These are phyloP conservation scores for Capitella teleta DNA, from an alignment of 1,140 invertebrate species.

Conservation along the genomic window DNA sequence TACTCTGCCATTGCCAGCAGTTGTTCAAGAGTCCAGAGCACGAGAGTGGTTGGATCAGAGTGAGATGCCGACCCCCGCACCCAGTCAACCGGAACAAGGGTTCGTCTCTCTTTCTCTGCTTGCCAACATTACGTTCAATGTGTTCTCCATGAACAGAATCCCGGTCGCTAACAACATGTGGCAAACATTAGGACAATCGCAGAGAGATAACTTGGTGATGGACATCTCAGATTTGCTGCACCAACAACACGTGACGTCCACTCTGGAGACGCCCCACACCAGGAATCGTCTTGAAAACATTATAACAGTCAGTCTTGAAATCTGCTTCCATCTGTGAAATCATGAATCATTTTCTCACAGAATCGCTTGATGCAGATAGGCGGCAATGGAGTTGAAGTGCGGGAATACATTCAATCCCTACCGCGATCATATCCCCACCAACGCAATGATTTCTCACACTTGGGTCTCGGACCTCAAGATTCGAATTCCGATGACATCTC, in stretches of 20 bases:
- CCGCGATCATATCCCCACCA: conserved; percentile 16
- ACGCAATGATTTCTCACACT: conserved; percentile 34
- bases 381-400: conserved; percentile 24
- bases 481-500: conserved; percentile 27
- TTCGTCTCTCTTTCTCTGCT: no score
- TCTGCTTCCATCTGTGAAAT: background rate
- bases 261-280: conserved; percentile 24
- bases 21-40: no score
- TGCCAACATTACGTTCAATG: no score
- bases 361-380: conserved; percentile 15
- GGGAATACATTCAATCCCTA: conserved; percentile 23
- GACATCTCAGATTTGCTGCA: conserved; percentile 37
- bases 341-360: conserved; percentile 12
- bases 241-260: conserved; percentile 27
- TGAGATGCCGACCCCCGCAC: no score
- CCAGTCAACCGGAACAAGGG: no score
- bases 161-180: no score
- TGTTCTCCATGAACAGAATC: no score
- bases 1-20: no score
- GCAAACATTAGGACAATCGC: conserved; percentile 10
- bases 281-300: conserved; percentile 23
- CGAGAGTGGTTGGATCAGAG: no score
- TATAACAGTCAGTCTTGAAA: conserved; percentile 20
- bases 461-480: conserved; percentile 21
- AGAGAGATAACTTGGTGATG: conserved; percentile 25